Evolutionary conservation across 2,797 vertebrate genomes (phyloP).

Genomic region (Zalophus californianus): DNA sequence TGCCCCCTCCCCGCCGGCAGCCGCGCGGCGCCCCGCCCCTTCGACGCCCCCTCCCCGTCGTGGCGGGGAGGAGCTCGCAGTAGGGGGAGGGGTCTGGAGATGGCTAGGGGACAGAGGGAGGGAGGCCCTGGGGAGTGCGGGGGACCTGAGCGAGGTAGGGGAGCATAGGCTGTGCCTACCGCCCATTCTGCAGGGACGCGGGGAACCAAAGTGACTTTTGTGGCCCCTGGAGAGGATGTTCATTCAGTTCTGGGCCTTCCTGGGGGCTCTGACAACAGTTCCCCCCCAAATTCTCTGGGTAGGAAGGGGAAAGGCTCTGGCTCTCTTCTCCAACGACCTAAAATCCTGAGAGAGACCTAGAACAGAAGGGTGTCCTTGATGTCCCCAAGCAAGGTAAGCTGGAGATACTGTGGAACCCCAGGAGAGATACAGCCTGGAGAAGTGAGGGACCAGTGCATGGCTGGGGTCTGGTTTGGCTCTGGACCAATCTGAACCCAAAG

Average conservation of each 20-base stretch:
- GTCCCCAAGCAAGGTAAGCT: neutral
- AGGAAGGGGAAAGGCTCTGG: neutral
- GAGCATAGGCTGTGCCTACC: neutral
- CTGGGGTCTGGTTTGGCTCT: constrained; percentile 49
- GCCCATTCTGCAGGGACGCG: neutral
- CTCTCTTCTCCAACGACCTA: neutral
- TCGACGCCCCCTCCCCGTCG: constrained; percentile 46
- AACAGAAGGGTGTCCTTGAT: constrained; percentile 18
- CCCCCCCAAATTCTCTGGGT: constrained; percentile 9
- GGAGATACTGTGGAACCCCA: neutral
- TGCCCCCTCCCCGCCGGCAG: constrained; percentile 60
- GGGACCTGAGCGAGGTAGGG: neutral
- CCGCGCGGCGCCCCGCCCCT: constrained; percentile 71
- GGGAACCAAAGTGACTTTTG: neutral
- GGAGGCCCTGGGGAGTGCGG: neutral
- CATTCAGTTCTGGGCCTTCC: neutral
- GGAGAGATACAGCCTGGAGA: neutral
- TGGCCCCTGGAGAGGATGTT: neutral
- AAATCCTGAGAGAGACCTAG: constrained; percentile 10
- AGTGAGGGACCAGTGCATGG: no score
- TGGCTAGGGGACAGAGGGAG: neutral
- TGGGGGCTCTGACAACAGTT: neutral
- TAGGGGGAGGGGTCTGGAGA: constrained; percentile 60
- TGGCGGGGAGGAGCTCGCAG: constrained; percentile 58
- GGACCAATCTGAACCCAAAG: constrained; percentile 62